Evolutionary conservation across 2,888 invertebrate species (phyloP).

Genomic region (Stenotaenia linearis): DNA sequence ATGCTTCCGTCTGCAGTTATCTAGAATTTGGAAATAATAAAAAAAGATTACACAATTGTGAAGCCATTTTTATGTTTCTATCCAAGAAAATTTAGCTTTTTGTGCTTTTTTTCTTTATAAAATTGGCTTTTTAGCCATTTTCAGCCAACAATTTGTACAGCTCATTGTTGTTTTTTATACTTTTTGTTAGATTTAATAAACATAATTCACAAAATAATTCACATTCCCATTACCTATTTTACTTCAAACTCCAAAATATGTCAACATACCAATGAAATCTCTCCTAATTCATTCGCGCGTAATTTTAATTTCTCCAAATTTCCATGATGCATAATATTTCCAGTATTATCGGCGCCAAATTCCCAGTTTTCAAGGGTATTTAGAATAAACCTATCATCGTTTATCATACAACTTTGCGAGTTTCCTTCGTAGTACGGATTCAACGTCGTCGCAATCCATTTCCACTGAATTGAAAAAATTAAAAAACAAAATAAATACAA

Average conservation of each 20-base stretch:
- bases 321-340: conserved; percentile 66
- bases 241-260: no score
- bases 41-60: no score
- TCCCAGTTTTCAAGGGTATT: conserved; percentile 73
- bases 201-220: no score
- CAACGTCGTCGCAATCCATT: conserved; percentile 78
- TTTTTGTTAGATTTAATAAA: no score
- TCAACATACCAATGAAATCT: conserved; percentile 6
- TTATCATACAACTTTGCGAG: conserved; percentile 63
- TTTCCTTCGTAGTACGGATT: conserved; percentile 92
- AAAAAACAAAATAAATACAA: conserved; percentile 38
- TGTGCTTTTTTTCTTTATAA: no score
- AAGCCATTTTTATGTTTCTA: no score
- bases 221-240: no score
- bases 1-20: conserved; percentile 93
- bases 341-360: conserved; percentile 79
- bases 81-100: no score
- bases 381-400: conserved; percentile 77
- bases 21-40: conserved; percentile 48
- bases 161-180: no score
- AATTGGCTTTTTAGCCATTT: no score
- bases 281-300: background rate
- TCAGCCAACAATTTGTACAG: no score
- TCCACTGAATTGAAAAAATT: no score
- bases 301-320: conserved; percentile 60